These are phyloP conservation scores for Peromyscus eremicus DNA, from an alignment of 2,797 vertebrate species.

Conservation along the genomic window DNA sequence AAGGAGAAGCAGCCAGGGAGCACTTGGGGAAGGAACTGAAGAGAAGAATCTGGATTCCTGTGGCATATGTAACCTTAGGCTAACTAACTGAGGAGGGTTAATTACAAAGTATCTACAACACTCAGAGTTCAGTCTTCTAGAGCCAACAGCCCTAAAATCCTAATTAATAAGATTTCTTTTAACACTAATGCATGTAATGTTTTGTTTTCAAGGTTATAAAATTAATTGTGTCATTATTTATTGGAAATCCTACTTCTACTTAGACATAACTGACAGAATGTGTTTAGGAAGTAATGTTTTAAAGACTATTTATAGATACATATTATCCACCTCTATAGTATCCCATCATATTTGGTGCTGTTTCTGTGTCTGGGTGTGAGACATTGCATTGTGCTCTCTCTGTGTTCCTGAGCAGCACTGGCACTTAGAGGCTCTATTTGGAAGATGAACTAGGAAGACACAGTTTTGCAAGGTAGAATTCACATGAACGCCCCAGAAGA, in stretches of 20 bases:
- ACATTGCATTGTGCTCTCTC: not conserved
- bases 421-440: not conserved
- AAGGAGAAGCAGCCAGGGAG: not conserved
- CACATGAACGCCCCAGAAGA: not conserved
- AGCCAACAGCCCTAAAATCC: not conserved
- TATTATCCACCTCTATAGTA: not conserved
- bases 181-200: not conserved
- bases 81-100: constrained; percentile 11
- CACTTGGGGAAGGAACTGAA: not conserved
- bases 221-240: not conserved
- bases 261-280: not conserved
- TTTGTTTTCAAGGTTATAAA: constrained; percentile 42
- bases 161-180: not conserved
- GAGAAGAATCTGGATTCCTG: not conserved
- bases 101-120: not conserved
- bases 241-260: not conserved
- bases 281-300: not conserved
- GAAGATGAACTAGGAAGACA: not conserved
- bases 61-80: not conserved
- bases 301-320: constrained; percentile 28
- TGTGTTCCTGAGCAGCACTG: not conserved
- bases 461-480: not conserved
- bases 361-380: not conserved
- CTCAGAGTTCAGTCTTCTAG: constrained; percentile 22
- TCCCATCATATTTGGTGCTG: not conserved